Evolutionary conservation across 2,888 invertebrate genomes (phyloP), one percentile per base, ranked within the genome.

Genomic region (Cantharis nigra): DNA sequence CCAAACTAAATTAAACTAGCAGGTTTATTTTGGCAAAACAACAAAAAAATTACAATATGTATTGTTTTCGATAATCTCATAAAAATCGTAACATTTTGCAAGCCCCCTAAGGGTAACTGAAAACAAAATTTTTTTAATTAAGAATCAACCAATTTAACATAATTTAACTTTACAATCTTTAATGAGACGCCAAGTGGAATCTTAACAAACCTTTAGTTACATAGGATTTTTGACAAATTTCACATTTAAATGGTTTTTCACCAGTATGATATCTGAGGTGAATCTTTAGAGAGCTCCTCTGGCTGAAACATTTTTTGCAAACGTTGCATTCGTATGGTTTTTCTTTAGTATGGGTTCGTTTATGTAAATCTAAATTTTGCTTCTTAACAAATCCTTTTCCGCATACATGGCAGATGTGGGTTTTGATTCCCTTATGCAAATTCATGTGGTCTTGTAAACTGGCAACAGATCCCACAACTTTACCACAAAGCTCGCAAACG

Each of bases 321-420:
- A 67, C 26, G n/a, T 14, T 89, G 77, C 91, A 91, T 13, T 89
- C 88, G 65, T 89, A 91, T 1, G 91, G 91, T 49, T 91, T 87
- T 0, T 89, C 86, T 11, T 91, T 90, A 1, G 90, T 89, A 74
- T 92, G 92, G 0, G 88, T 88, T 0, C 91, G 89, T 87, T 90
- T 90, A 70, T 91, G 91, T 0, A 89, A 86, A 30, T 88, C 89
- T 69, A 91, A 80, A 11, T 89, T 80, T 13, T 88, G 87, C 2
- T 86, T 88, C 23, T 79, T 75, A 16, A 88, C 88, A 81, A 90
- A 90, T 13, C 87, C 88, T 80, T 90, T 90, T 49, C 89, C 89
- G 80, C 90, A 90, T 5, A 87, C 26, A 20, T 89, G 88, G 79
- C 90, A 90, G 0, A 80, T 71, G 65, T 76, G 81, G 1, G 75